Evolutionary conservation across 1,140 invertebrate species (phyloP), one percentile per base, ranked within the genome.

Genomic region (Drosophila nebulosa): DNA sequence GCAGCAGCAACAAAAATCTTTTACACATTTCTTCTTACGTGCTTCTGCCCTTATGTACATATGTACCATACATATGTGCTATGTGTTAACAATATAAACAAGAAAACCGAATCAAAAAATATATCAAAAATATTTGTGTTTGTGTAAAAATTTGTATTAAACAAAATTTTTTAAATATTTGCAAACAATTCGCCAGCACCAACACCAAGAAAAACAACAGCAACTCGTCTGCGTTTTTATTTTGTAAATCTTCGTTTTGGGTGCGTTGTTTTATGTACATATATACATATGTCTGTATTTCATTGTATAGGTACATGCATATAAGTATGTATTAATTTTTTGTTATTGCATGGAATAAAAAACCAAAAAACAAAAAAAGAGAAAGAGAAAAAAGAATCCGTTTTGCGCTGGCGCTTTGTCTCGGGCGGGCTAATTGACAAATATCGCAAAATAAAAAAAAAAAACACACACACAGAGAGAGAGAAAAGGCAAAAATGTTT

Each of bases 361-460:
- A 62, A 32, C 30, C 10, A 32, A 59, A 60, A 52, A 71, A 64
- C 63, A 71, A 75, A 56, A 68, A 85, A 81, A 69, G 7, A 16
- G 18, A 42, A 68, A 61, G 63, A 70, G 57, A 67, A 71, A 74
- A 63, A 74, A 85, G 81, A 75, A 78, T 81, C 83, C 78, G 78
- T 66, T 86, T 78, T 74, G 74, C 64, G 80, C 64, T 85, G 81
- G 69, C 61, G 80, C 81, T 71, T 85, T 85, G 81, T 85, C 86
- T 85, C 81, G 78, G 81, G 81, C 81, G 80, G 80, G 80, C 74
- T 78, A 74, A 86, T 81, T 85, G 77, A 70, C 81, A 85, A 85
- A 85, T 73, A 78, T 67, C 21, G 24, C 24, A 42, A 55, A 52
- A 62, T 21, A 64, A 35, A 35, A 58, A 16, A 61, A 39, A 27